phyloP scores from a whole-genome alignment of 37 sponge, comb jelly and placozoan species.

The Eunapius fragilis region DNA sequence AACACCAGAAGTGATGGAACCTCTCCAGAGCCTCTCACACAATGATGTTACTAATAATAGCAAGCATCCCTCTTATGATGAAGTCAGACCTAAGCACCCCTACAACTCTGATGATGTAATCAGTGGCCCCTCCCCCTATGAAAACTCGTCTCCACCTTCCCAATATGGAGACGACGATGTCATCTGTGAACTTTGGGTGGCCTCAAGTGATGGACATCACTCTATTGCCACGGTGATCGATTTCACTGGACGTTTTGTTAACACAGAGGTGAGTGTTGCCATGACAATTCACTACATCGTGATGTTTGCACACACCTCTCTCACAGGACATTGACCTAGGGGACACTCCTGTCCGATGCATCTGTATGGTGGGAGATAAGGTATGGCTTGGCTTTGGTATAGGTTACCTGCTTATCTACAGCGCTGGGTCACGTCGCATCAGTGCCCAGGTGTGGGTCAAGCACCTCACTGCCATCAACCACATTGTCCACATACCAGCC shows the following conservation, averaged over 20 bases:
- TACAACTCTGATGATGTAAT: background rate
- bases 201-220: slow-evolving; percentile 28
- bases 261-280: slow-evolving; percentile 39
- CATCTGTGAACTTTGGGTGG: slow-evolving; percentile 63
- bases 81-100: background rate
- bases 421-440: slow-evolving; percentile 37
- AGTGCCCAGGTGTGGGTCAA: slow-evolving; percentile 55
- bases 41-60: too few relatives aligned
- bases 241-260: slow-evolving; percentile 48
- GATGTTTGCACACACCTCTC: too few relatives aligned
- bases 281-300: background rate
- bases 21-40: too few relatives aligned
- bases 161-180: slow-evolving; percentile 18
- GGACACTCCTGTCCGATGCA: slow-evolving; percentile 55
- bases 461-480: slow-evolving; percentile 28
- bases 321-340: slow-evolving; percentile 71
- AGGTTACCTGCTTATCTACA: slow-evolving; percentile 69
- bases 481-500: slow-evolving; percentile 43
- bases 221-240: slow-evolving; percentile 52
- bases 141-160: background rate
- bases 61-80: background rate
- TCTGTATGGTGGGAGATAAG: slow-evolving; percentile 39
- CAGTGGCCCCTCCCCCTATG: background rate
- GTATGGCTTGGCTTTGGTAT: slow-evolving; percentile 88
- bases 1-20: background rate